phyloP scores from a whole-genome alignment of 2,888 invertebrate species.

The Neelides folsomi region DNA sequence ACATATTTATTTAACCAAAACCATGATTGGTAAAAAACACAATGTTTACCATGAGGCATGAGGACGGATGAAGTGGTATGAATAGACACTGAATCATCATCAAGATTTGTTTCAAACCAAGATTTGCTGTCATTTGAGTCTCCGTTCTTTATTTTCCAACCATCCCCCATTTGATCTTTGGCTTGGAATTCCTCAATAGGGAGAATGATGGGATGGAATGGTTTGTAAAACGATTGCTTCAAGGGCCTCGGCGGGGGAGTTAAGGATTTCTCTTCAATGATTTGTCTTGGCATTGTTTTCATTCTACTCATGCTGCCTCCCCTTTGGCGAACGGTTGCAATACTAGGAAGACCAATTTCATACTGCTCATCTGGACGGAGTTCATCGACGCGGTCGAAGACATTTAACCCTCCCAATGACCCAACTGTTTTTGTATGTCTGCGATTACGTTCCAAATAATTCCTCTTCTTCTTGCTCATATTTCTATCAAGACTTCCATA shows the following conservation, averaged over 20 bases:
- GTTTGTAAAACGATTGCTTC: background rate
- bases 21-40: too few species aligned
- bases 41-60: too few species aligned
- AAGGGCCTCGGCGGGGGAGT: background rate
- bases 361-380: slow-evolving; percentile 30
- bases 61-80: too few species aligned
- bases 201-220: background rate
- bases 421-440: slow-evolving; percentile 31
- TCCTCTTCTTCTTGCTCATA: slow-evolving; percentile 22
- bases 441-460: slow-evolving; percentile 16
- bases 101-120: slow-evolving; percentile 21
- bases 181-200: background rate
- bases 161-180: background rate
- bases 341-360: slow-evolving; percentile 22
- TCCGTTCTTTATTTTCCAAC: background rate
- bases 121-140: slow-evolving; percentile 6
- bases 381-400: slow-evolving; percentile 16
- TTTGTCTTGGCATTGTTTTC: background rate
- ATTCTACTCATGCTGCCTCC: background rate
- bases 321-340: background rate
- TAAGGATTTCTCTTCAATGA: background rate
- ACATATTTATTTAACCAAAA: too few species aligned
- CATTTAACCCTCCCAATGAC: slow-evolving; percentile 21
- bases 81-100: slow-evolving; percentile 5
- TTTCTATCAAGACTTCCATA: slow-evolving; percentile 49